Evolutionary conservation across 2,113 vertebrate species (phyloP).

Genomic region (Chamaea fasciata): DNA sequence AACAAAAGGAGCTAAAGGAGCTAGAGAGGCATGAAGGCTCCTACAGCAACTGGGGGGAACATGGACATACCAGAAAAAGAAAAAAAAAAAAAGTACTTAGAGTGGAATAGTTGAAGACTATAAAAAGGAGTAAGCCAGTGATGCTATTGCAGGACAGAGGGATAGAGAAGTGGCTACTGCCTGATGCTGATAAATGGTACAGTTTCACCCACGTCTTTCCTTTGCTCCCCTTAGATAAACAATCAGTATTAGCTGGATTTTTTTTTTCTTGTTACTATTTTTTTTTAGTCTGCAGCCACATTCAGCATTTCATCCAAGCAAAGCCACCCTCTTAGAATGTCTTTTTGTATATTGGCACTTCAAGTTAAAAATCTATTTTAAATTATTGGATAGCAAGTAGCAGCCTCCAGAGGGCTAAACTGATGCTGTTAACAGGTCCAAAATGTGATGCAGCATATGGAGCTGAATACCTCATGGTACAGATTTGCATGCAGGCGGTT

Average conservation of each 20-base stretch:
- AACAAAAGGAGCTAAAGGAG: background rate
- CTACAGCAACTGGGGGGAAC: background rate
- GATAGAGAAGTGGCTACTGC: background rate
- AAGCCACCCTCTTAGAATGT: background rate
- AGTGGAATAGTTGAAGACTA: background rate
- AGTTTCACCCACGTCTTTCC: background rate
- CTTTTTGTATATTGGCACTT: conserved; percentile 26
- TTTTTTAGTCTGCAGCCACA: background rate
- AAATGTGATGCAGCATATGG: conserved; percentile 55
- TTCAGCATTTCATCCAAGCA: conserved; percentile 18
- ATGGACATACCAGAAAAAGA: too few relatives aligned
- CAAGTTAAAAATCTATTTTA: conserved; percentile 43
- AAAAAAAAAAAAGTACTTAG: background rate
- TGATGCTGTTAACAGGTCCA: conserved; percentile 48
- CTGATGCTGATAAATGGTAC: background rate
- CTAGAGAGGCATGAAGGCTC: background rate
- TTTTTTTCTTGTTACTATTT: background rate
- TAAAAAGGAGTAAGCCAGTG: background rate
- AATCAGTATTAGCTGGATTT: background rate
- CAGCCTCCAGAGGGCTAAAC: conserved; percentile 40
- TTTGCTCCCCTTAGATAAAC: background rate
- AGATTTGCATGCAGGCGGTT: conserved; percentile 65
- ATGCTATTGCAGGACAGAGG: background rate
- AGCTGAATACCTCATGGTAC: conserved; percentile 36
- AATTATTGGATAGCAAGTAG: conserved; percentile 47